These are phyloP conservation scores for Electrona antarctica DNA, from an alignment of 2,113 vertebrate species.

Conservation along the genomic window DNA sequence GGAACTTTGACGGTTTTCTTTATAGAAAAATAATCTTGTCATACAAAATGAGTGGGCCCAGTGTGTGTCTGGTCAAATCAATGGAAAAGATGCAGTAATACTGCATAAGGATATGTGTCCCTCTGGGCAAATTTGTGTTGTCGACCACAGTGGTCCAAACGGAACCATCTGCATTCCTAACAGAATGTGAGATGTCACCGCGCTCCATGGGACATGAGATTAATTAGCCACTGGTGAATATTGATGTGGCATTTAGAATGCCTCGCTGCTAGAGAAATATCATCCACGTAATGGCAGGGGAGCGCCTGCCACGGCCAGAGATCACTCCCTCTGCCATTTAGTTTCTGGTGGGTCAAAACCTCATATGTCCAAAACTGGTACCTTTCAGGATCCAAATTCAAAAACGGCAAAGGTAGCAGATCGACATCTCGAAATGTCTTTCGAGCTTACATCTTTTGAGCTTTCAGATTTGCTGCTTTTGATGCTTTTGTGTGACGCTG, in stretches of 20 bases:
- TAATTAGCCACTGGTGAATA: slow-evolving; percentile 69
- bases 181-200: slow-evolving; percentile 55
- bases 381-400: too few relatives aligned
- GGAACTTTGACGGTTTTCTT: too few relatives aligned
- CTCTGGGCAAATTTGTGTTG: slow-evolving; percentile 34
- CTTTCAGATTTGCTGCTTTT: too few relatives aligned
- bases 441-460: too few relatives aligned
- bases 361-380: too few relatives aligned
- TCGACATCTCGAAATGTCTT: too few relatives aligned
- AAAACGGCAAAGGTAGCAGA: too few relatives aligned
- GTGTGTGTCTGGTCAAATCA: too few relatives aligned
- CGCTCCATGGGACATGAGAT: slow-evolving; percentile 52
- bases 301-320: slow-evolving; percentile 39
- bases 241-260: slow-evolving; percentile 75
- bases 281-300: slow-evolving; percentile 53
- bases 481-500: too few relatives aligned
- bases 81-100: too few relatives aligned
- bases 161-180: slow-evolving; percentile 59
- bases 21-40: too few relatives aligned
- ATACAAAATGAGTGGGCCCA: too few relatives aligned
- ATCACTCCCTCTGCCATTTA: slow-evolving; percentile 55
- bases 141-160: not conserved
- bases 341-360: slow-evolving; percentile 22
- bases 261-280: slow-evolving; percentile 57
- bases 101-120: not conserved